Conservation (phyloP, 2,797 vertebrate species). For the Eospalax fontanierii region DNA sequence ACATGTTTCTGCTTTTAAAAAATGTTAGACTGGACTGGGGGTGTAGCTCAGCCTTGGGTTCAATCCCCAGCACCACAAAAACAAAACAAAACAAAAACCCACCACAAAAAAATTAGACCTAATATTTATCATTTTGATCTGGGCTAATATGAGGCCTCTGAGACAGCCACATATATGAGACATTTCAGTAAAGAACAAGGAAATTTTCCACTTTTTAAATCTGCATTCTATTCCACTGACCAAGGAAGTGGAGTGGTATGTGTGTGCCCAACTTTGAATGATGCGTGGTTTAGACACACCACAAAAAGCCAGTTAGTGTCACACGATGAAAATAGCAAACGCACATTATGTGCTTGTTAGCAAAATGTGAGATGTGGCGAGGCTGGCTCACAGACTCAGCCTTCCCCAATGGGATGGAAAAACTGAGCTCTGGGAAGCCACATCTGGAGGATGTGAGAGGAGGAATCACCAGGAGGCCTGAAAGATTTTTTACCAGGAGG, state of each 20-base stretch:
- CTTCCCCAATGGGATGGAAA: constrained; percentile 74
- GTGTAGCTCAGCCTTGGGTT: neutral
- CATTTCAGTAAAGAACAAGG: constrained; percentile 73
- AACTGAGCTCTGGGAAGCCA: constrained; percentile 39
- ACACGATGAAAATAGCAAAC: constrained; percentile 87
- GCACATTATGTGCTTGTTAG: constrained; percentile 81
- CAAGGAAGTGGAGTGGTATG: constrained; percentile 89
- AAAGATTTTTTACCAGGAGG: neutral
- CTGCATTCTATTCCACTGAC: constrained; percentile 61
- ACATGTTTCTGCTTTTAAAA: neutral
- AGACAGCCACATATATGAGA: constrained; percentile 80
- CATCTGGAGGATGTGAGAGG: neutral
- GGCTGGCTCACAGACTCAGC: constrained; percentile 83
- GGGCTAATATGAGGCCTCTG: constrained; percentile 82
- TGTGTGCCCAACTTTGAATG: constrained; percentile 85
- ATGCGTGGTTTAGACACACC: constrained; percentile 87
- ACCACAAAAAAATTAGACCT: constrained; percentile 66
- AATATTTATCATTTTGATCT: constrained; percentile 83
- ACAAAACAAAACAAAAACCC: neutral
- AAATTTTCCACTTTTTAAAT: constrained; percentile 65
- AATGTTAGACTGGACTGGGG: neutral
- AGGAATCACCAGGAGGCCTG: neutral
- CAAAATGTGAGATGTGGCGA: constrained; percentile 78
- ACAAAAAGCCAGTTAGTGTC: constrained; percentile 89
- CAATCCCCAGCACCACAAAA: neutral